Base-by-base conservation (phyloP, 2,888 invertebrate species). In the Nemoura dubitans region DNA sequence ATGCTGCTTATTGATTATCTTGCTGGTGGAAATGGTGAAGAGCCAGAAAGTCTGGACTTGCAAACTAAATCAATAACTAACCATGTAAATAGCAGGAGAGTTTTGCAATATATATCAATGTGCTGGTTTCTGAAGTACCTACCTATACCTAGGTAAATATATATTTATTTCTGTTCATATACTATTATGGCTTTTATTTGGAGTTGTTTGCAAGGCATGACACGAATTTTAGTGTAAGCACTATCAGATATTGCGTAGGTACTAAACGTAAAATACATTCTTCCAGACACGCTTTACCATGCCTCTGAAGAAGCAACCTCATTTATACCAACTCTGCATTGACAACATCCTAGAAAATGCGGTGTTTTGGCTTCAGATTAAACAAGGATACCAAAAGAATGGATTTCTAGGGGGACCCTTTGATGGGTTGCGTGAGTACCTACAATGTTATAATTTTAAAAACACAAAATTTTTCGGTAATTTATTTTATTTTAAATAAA, bases 381-480 rank as follows among this genome's bases (percentile, higher is more conserved):
- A 88, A 81, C 80, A 87, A 59, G 59, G 43, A 16, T 86, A 88
- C 16, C 87, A 88, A 43, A 86, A 86, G 29, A 86, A 76, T 7
- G 86, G 85, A 25, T 27, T 86, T 25, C 76, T 85, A n/a, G 78
- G 85, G 28, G 88, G 87, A 84, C 88, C 88, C 21, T 88, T 88
- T 86, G 88, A 88, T 81, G 86, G 85, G 59, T 86, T 88, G 25
- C 88, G 88, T 88, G 85, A 88, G 88, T 88, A 59, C 0, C 0
- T 29, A 21, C 2, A 30, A 83, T 36, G 10, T 36, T 36, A 36
- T 36, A 36, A n/a, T n/a, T n/a, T n/a, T n/a, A n/a, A n/a, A n/a
- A n/a, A n/a, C n/a, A n/a, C n/a, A n/a, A n/a, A n/a, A n/a, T n/a
- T n/a, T n/a, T n/a, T n/a, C n/a, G n/a, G n/a, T n/a, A n/a, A n/a